Conservation (phyloP, 2,888 invertebrate genomes). For the Apoderus coryli region DNA sequence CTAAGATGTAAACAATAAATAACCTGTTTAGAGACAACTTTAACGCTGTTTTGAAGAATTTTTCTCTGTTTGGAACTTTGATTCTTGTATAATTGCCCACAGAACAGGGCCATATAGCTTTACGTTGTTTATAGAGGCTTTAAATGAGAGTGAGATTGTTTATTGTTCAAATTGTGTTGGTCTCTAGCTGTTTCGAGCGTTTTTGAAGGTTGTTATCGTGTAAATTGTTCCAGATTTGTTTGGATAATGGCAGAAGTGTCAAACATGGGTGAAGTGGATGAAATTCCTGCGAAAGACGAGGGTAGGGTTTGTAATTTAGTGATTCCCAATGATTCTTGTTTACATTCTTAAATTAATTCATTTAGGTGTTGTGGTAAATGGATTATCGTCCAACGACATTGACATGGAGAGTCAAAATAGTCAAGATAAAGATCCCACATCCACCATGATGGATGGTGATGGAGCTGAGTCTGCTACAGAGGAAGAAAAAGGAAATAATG, state of each 20-base stretch:
- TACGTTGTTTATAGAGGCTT: too few relatives aligned
- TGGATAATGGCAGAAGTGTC: constrained; percentile 31
- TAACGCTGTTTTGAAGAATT: too few relatives aligned
- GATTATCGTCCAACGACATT: constrained; percentile 24
- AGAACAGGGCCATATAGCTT: too few relatives aligned
- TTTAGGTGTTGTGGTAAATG: constrained; percentile 25
- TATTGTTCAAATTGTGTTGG: too few relatives aligned
- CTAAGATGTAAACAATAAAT: too few relatives aligned
- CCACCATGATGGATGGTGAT: constrained; percentile 23
- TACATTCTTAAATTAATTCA: constrained; percentile 1
- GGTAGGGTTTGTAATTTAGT: constrained; percentile 15
- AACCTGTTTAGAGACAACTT: too few relatives aligned
- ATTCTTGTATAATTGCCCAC: too few relatives aligned
- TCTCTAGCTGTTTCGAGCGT: too few relatives aligned
- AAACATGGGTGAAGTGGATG: constrained; percentile 33
- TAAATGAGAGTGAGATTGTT: too few relatives aligned
- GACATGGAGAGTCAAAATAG: constrained; percentile 21
- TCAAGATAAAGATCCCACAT: constrained; percentile 19
- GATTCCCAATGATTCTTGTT: constrained; percentile 1
- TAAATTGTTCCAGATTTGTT: too few relatives aligned
- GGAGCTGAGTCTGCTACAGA: constrained; percentile 12
- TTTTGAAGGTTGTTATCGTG: too few relatives aligned
- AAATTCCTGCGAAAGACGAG: constrained; percentile 31
- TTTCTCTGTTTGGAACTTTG: too few relatives aligned
- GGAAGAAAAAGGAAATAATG: constrained; percentile 11